Evolutionary conservation across 1,140 invertebrate species (phyloP).

Genomic region (Chionoecetes opilio): DNA sequence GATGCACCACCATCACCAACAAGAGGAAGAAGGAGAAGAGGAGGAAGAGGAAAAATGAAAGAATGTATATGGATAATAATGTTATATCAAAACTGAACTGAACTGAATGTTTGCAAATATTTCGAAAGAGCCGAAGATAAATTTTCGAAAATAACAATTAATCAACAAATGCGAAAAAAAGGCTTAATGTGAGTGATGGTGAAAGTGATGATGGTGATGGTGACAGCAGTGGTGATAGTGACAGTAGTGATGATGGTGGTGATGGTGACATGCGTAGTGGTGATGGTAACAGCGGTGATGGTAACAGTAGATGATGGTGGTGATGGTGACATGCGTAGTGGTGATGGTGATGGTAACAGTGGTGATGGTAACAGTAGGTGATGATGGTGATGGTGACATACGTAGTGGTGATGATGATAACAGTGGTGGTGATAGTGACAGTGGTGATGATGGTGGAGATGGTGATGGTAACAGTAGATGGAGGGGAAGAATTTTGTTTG

Average conservation of each 20-base stretch:
- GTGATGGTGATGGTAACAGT: not conserved
- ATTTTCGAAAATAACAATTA: no score
- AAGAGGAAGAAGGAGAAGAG: not conserved
- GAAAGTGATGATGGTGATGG: not conserved
- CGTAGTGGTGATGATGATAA: not conserved
- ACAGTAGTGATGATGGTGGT: not conserved
- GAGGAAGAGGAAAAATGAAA: slow-evolving; percentile 1
- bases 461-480: not conserved
- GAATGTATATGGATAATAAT: no score
- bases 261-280: not conserved
- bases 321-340: not conserved
- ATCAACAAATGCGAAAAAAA: no score
- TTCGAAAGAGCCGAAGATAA: no score
- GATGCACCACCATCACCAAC: no score
- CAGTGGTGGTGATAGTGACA: not conserved
- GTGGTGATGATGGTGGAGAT: not conserved
- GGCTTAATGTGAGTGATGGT: not conserved
- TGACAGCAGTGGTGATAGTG: not conserved
- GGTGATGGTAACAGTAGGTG: not conserved
- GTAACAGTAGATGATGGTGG: not conserved
- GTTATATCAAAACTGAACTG: no score
- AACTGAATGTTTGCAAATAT: no score
- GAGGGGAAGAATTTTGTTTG: not conserved
- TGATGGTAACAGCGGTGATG: not conserved
- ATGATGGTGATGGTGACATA: not conserved